Conservation (phyloP, 2,888 invertebrate genomes). For the Trachelus troglodyta region DNA sequence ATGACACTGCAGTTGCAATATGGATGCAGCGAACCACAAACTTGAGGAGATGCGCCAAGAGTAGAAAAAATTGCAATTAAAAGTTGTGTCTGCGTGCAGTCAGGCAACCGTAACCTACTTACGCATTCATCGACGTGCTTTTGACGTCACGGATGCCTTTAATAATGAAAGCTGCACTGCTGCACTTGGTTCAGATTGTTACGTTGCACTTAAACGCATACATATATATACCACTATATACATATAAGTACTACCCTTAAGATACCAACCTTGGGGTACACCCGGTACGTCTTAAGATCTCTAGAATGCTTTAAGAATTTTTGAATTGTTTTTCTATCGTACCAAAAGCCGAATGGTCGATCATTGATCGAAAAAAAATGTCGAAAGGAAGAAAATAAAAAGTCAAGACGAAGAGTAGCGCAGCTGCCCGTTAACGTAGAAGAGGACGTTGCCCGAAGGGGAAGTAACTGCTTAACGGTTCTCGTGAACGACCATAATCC, state of each 20-base stretch:
- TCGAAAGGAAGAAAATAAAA: neutral
- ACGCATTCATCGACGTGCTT: neutral
- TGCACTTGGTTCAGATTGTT: neutral
- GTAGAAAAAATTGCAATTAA: slow-evolving; percentile 15
- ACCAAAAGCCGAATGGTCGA: too few relatives aligned
- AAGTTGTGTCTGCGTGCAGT: neutral
- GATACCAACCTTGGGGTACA: too few relatives aligned
- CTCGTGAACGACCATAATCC: slow-evolving; percentile 21
- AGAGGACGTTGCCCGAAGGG: slow-evolving; percentile 8
- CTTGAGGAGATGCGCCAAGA: neutral
- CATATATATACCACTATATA: too few relatives aligned
- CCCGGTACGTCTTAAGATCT: too few relatives aligned
- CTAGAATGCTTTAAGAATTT: too few relatives aligned
- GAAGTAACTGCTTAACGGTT: slow-evolving; percentile 22
- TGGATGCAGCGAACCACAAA: neutral
- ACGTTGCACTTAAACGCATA: too few relatives aligned
- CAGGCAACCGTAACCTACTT: slow-evolving; percentile 7
- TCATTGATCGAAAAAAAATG: too few relatives aligned
- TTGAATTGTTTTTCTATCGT: too few relatives aligned
- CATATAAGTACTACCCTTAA: too few relatives aligned
- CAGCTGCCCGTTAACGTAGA: slow-evolving; percentile 11
- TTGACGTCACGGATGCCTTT: neutral
- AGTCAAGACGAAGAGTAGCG: neutral
- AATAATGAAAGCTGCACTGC: neutral
- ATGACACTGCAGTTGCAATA: neutral